Evolutionary conservation across 2,888 invertebrate species (phyloP), one percentile per base, ranked within the genome.

Genomic region (Agrotis ipsilon): DNA sequence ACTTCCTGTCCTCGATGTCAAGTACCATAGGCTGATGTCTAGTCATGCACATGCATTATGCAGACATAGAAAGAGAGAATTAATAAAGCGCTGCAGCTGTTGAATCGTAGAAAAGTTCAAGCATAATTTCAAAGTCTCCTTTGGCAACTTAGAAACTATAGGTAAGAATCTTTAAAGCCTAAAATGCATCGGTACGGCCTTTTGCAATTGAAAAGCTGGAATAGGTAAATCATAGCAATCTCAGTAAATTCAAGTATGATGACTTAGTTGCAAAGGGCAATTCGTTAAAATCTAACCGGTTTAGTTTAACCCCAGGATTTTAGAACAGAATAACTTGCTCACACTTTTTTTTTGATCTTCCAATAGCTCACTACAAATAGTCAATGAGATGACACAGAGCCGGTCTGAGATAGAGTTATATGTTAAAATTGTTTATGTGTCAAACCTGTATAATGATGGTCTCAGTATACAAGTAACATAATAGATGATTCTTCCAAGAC

Each of bases 1-100:
- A 90, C 90, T 92, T 93, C 92, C 93, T 93, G 90, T 82, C 87
- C 86, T 85, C 85, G 84, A 87, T 86, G 87, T 91, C 88, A 89
- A 92, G 90, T 87, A 86, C 74, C 81, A 82, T 78, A 80, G 81
- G 75, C 86, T 72, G 76, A 82, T 88, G 88, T 84, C 82, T 82
- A 88, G 86, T 87, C 85, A 86, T 85, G 84, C 83, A 79, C 75
- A 86, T 88, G 85, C 87, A 87, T 89, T 85, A 89, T 87, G 84
- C 84, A 89, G 82, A 82, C 75, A 54, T 58, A 71, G 68, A 79
- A 57, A 63, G 57, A 63, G 76, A 80, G 70, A 74, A 67, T 81
- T 67, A 78, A 75, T 73, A 65, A 82, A 80, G 68, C 72, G 78
- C 69, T 78, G 78, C 86, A 86, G 83, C 86, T 88, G 87, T 84